Evolutionary conservation across 1,140 invertebrate species (phyloP).

Genomic region (Drosophila mauritiana): DNA sequence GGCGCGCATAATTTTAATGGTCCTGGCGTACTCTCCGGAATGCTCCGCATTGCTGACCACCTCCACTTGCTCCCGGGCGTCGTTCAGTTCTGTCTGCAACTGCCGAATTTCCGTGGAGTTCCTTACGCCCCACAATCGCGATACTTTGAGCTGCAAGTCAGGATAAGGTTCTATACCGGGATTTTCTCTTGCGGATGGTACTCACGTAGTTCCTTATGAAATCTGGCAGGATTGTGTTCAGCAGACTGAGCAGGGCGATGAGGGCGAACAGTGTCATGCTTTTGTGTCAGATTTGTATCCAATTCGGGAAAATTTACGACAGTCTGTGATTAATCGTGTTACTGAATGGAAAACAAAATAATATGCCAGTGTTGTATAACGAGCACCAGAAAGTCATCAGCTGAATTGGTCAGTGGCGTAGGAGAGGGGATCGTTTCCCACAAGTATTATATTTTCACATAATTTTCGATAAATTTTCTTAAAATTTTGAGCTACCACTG

Average conservation of each 20-base stretch:
- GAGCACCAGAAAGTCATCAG: constrained; percentile 9
- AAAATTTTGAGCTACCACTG: no score
- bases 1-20: constrained; percentile 75
- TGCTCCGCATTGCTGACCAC: constrained; percentile 48
- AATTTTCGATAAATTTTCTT: background rate
- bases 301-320: constrained; percentile 6
- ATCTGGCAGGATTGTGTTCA: constrained; percentile 70
- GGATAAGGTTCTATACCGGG: background rate
- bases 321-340: constrained; percentile 2
- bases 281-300: constrained; percentile 37
- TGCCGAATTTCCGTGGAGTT: constrained; percentile 6
- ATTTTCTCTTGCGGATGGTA: background rate
- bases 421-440: no score
- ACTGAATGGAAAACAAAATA: constrained; percentile 34
- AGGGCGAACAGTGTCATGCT: constrained; percentile 59
- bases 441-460: no score
- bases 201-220: constrained; percentile 71
- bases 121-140: constrained; percentile 51
- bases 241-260: constrained; percentile 67
- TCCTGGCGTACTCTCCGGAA: constrained; percentile 63
- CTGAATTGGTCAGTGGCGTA: background rate
- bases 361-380: background rate
- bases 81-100: constrained; percentile 45
- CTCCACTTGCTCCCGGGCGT: constrained; percentile 55
- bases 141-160: constrained; percentile 60